These are phyloP conservation scores for Protodeltote pygarga DNA, from an alignment of 2,888 invertebrate species.

Conservation along the genomic window DNA sequence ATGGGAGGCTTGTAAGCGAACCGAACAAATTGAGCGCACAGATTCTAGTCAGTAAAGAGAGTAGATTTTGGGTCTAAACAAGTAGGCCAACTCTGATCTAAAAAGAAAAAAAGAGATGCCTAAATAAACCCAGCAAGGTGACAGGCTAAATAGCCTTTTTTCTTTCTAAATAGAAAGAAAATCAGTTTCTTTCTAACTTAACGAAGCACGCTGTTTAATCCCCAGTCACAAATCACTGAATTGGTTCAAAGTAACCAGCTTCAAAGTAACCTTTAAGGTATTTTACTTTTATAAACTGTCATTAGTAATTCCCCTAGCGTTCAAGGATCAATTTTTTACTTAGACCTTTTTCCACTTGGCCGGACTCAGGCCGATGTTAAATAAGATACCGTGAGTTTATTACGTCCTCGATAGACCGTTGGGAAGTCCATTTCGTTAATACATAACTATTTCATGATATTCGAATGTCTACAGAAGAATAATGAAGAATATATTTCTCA, in stretches of 20 bases:
- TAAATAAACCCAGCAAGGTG: too few species aligned
- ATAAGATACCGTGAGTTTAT: constrained; percentile 51
- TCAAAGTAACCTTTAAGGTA: constrained; percentile 24
- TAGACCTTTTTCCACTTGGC: constrained; percentile 49
- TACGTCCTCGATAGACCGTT: constrained; percentile 43
- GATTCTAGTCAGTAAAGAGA: too few species aligned
- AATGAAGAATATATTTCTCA: constrained; percentile 2
- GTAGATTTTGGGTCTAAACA: too few species aligned
- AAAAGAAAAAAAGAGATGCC: too few species aligned
- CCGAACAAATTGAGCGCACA: too few species aligned
- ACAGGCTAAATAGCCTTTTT: too few species aligned
- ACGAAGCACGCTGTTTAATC: too few species aligned
- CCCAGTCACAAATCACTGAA: constrained; percentile 13
- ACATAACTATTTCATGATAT: constrained; percentile 39
- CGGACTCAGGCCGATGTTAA: constrained; percentile 43
- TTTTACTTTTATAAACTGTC: constrained; percentile 23
- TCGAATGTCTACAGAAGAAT: constrained; percentile 21
- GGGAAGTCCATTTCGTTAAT: constrained; percentile 43
- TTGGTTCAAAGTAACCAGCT: constrained; percentile 1
- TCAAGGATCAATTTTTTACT: constrained; percentile 42
- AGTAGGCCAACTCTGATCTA: too few species aligned
- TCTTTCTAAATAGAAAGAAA: too few species aligned
- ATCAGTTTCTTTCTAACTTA: too few species aligned
- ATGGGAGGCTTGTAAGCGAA: too few species aligned
- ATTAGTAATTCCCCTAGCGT: constrained; percentile 43